Evolutionary conservation across 2,797 vertebrate genomes (phyloP).

Genomic region (Caiman crocodilus): DNA sequence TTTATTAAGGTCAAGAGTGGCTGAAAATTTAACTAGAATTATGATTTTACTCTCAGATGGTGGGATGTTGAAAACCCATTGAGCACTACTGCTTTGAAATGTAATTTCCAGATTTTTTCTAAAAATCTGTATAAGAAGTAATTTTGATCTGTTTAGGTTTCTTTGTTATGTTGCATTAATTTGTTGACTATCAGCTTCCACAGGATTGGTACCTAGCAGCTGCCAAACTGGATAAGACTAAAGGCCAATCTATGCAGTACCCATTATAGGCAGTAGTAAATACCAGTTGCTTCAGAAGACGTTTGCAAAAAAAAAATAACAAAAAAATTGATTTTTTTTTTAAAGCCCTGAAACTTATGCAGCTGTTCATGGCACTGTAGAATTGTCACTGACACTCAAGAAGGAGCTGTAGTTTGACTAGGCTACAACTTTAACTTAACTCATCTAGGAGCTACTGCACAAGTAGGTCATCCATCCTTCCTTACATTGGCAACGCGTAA

Average conservation of each 20-base stretch:
- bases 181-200: neutral
- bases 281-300: accelerated
- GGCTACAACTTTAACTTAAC: neutral
- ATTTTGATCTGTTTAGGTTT: neutral
- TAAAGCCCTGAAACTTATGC: neutral
- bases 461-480: neutral
- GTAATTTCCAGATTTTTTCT: neutral
- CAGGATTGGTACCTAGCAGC: accelerated
- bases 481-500: no score
- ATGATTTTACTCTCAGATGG: slow-evolving; percentile 67
- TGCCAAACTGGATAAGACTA: neutral
- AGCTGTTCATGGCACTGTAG: neutral
- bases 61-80: slow-evolving; percentile 51
- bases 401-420: neutral
- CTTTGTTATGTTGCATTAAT: accelerated
- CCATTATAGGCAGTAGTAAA: accelerated
- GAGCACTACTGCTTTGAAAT: slow-evolving; percentile 40
- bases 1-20: slow-evolving; percentile 64
- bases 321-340: slow-evolving; percentile 3
- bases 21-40: slow-evolving; percentile 52
- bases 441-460: neutral
- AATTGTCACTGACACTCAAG: neutral
- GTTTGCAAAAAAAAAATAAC: no score
- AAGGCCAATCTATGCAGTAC: neutral
- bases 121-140: neutral